Conservation (phyloP, 2,888 invertebrate species). For the Pinctada fucata region DNA sequence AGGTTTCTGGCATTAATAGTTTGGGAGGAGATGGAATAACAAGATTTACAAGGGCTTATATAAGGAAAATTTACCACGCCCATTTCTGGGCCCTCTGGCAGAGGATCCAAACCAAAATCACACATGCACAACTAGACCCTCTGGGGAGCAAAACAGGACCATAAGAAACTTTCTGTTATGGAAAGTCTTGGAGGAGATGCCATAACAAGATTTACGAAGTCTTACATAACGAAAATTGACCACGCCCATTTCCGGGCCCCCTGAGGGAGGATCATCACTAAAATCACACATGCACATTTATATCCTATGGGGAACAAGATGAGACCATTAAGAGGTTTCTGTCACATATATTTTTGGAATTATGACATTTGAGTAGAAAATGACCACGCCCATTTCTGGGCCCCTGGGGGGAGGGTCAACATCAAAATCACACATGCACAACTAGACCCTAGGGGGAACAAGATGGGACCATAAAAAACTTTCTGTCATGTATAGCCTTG, state of each 20-base stretch:
- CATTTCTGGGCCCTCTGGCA: too few relatives aligned
- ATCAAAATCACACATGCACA: too few relatives aligned
- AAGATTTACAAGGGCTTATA: too few relatives aligned
- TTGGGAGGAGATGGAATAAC: too few relatives aligned
- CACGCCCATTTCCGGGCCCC: neutral
- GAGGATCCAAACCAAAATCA: neutral
- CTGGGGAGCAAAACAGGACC: neutral
- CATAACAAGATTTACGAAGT: neutral
- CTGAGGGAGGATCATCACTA: neutral
- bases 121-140: neutral
- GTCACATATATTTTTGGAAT: too few relatives aligned
- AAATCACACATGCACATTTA: neutral
- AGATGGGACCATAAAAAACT: neutral
- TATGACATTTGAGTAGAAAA: too few relatives aligned
- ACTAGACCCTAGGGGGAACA: neutral
- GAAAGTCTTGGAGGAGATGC: slow-evolving; percentile 1
- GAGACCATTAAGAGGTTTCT: too few relatives aligned
- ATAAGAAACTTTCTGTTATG: neutral
- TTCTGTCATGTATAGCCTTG: neutral
- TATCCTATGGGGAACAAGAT: too few relatives aligned
- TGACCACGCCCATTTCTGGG: too few relatives aligned
- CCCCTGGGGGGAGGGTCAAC: too few relatives aligned
- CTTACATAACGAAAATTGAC: neutral
- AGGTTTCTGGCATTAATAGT: too few relatives aligned
- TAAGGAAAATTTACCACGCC: too few relatives aligned